Base-by-base conservation (phyloP, 2,797 vertebrate species). In the Petrocephalus sullivani region DNA sequence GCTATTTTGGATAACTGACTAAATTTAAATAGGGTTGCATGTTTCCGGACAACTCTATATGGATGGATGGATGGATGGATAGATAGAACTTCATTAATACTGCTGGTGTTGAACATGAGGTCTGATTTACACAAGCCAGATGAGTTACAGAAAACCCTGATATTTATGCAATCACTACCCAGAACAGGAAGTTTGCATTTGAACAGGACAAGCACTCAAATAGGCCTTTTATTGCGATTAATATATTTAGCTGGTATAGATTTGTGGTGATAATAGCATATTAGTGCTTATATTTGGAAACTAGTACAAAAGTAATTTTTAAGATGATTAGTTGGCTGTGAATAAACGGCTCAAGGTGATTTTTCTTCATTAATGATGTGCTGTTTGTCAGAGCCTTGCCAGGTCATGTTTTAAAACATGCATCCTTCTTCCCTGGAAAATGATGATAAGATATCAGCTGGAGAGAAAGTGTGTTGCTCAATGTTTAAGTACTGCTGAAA, bases 101-200 rank as follows among this genome's bases (percentile, higher is more conserved):
- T 54, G 82, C 51, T 85, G 49, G 21, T 85, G 82, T 57, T 56
- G 28, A 33, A 53, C 21, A 7, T 85, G 10, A 28, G 82, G 82
- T 54, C 49, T 54, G 53, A 23, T 23, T 85, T 57, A 85, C 83
- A 85, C 83, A 85, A 85, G 83, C 51, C 28, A 33, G 75, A 57
- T 53, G 23, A 85, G 83, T 85, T 9, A 37, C 51, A 16, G 23
- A 54, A 28, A 19, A 56, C 51, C 54, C 23, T 85, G 23, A 85
- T n/a, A 85, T 85, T 85, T 57, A 85, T 85, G 83, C 53, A 85
- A 19, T 57, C 23, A 8, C 53, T 85, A 54, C 51, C 9, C 51
- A 54, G 51, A 85, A 85, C n/a, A 23, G 51, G 51, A 85, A 85
- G 83, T 85, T 54, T 85, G 83, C 33, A 37, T 56, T 53, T 54